Base-by-base conservation (phyloP, 2,113 vertebrate species). In the Bettongia penicillata region DNA sequence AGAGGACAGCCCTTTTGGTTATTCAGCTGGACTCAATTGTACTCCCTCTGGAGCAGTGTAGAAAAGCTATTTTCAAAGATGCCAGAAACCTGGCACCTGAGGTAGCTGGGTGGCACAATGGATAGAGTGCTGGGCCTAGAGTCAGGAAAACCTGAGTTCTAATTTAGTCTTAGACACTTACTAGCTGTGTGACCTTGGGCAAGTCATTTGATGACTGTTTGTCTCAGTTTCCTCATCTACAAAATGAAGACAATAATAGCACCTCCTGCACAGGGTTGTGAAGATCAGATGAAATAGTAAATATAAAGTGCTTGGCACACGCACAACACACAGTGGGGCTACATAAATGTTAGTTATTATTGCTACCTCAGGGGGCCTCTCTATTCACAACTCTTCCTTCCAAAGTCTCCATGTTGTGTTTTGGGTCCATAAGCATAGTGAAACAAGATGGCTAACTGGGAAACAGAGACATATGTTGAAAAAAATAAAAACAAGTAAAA, bases 401-500 rank as follows among this genome's bases (percentile, higher is more conserved):
- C 48, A 90, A 68, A 25, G 55, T 43, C 89, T 53, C 93, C 84
- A 92, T 31, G 53, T 51, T 89, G 10, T 49, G n/a, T 77, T 77
- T 77, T 19, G 37, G 68, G 4, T 84, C n/a, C 19, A 43, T 43
- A 43, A 43, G 68, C 68, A 43, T 43, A 84, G 68, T 89, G 90
- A 96, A 95, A 28, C 22, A 49, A 96, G 93, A 84, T 43, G 43
- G 68, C 6, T 23, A 84, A 84, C 19, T 43, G n/a, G n/a, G 68
- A 55, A 94, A 94, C 50, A 51, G 93, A 93, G 50, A 16, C 11
- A 37, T 68, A 90, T 57, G 61, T 23, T 26, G 51, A n/a, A 94
- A 94, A 94, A 95, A 94, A 37, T 50, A 84, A 91, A 94, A 94
- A 37, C 37, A 94, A 25, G 26, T 37, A 26, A 51, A 8, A 77